Conservation (phyloP, 2,888 invertebrate genomes). For the Drosophila lacicola region DNA sequence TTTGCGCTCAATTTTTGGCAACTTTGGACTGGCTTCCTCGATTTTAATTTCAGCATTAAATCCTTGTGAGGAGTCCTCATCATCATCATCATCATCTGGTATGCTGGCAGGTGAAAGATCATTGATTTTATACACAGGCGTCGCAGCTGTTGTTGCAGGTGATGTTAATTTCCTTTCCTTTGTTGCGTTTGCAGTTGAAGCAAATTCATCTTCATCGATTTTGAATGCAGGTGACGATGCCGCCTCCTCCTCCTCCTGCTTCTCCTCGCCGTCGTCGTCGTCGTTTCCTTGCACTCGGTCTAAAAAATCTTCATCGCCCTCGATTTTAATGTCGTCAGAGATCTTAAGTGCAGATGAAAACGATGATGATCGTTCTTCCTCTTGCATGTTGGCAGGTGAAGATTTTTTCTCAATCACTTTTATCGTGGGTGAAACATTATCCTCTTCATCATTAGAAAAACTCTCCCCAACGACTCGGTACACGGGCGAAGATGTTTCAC, state of each 20-base stretch:
- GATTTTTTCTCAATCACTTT: background rate
- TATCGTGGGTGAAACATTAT: constrained; percentile 9
- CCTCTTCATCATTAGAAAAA: constrained; percentile 22
- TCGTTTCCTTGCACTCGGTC: background rate
- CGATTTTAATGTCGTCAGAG: constrained; percentile 8
- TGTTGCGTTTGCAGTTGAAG: background rate
- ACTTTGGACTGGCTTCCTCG: constrained; percentile 5
- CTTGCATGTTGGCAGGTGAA: background rate
- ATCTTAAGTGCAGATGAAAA: constrained; percentile 18
- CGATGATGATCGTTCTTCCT: background rate
- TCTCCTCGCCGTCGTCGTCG: background rate
- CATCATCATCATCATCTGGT: constrained; percentile 21
- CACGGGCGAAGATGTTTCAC: constrained; percentile 11
- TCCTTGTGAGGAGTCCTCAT: constrained; percentile 36
- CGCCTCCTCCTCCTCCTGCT: background rate
- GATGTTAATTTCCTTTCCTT: background rate
- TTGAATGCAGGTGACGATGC: constrained; percentile 8
- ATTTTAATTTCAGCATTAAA: constrained; percentile 19
- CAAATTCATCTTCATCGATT: constrained; percentile 20
- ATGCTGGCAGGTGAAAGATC: constrained; percentile 43
- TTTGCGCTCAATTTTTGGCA: constrained; percentile 15
- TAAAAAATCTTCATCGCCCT: background rate
- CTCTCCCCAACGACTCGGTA: background rate
- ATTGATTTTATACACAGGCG: constrained; percentile 34
- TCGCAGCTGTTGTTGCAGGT: background rate